Evolutionary conservation across 1,140 invertebrate genomes (phyloP).

Genomic region (Brachionus rotundiformis): DNA sequence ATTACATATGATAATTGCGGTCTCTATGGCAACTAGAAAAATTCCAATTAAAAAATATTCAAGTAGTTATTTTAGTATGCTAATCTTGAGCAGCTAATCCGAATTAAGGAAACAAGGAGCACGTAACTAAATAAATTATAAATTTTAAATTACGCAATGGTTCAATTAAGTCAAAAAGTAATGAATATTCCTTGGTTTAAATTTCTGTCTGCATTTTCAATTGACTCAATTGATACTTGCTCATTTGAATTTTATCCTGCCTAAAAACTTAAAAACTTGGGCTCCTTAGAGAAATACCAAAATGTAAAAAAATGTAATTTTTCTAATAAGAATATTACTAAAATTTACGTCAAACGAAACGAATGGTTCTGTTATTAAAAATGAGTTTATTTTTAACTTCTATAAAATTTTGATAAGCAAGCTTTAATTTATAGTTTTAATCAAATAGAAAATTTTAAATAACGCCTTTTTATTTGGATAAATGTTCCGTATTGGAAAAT

Average conservation of each 20-base stretch:
- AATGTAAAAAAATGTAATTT: not conserved
- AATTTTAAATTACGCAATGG: conserved; percentile 9
- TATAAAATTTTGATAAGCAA: too few relatives aligned
- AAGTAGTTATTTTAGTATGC: conserved; percentile 8
- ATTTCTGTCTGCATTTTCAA: not conserved
- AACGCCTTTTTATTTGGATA: too few relatives aligned
- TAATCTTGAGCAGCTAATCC: conserved; percentile 8
- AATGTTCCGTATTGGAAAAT: too few relatives aligned
- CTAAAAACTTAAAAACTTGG: not conserved
- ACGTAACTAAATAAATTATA: conserved; percentile 10
- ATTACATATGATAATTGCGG: not conserved
- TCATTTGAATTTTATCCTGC: not conserved
- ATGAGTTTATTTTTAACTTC: too few relatives aligned
- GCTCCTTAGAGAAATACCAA: not conserved
- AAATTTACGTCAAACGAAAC: not conserved
- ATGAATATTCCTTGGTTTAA: not conserved
- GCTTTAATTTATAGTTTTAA: too few relatives aligned
- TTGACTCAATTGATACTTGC: not conserved
- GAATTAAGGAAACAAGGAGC: not conserved
- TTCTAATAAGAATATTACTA: not conserved
- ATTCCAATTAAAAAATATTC: not conserved
- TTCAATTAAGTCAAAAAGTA: not conserved
- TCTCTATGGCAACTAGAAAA: not conserved
- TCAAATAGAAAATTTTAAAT: too few relatives aligned
- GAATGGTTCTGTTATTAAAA: too few relatives aligned